Evolutionary conservation across 1,140 invertebrate genomes (phyloP), one percentile per base, ranked within the genome.

Genomic region (Anoplolepis gracilipes): DNA sequence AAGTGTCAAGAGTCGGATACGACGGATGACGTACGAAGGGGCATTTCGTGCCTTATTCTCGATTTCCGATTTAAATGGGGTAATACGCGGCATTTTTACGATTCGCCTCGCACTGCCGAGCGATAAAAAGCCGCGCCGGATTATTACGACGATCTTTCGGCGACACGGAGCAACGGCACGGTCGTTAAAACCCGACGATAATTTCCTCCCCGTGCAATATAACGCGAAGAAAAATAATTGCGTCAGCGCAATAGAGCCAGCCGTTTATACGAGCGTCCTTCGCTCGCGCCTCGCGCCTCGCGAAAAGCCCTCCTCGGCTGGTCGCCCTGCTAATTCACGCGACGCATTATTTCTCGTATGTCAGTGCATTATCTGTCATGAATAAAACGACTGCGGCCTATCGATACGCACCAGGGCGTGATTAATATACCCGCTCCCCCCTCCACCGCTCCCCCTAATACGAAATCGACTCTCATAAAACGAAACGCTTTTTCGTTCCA

Each of bases 161-260:
- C 16, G 33, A 16, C 59, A 30, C 53, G 59, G 61, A 67, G 76
- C 39, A 78, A 67, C 61, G 76, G 46, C 64, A 69, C 33, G 53
- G 25, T 73, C 67, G 53, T 82, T 82, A 82, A 82, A 72, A 82
- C 55, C 13, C 67, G 53, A 61, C 67, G 78, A 82, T 82, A 73
- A 82, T 82, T 73, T 82, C 28, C 78, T 49, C 42, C 67, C 33
- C 53, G 53, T 72, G 67, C 55, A 72, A 73, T 82, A 82, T 82
- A 82, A 81, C 53, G 5, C 36, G 7, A 19, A 7, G 53, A 42
- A 46, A 59, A 82, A 72, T 82, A 82, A 82, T 82, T 73, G 78
- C 67, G 49, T 72, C 53, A 70, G 36, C 53, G n/a, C 49, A 46
- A 42, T 36, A 19, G 49, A 10, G n/a, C 8, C 28, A 11, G 25